Evolutionary conservation across 2,113 vertebrate species (phyloP).

Genomic region (Saccopteryx bilineata): DNA sequence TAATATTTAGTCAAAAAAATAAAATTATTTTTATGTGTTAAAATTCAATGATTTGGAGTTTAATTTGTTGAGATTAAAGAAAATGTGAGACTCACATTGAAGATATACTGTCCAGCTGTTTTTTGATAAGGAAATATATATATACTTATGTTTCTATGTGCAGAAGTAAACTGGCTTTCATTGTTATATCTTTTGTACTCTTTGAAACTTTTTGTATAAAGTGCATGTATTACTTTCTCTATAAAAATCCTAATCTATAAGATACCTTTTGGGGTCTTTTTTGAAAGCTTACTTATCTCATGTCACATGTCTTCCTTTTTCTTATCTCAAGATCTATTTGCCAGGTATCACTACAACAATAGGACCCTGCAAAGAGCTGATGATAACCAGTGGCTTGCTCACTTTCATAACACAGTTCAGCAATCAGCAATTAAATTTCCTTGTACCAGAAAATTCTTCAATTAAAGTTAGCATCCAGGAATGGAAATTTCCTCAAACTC

Average conservation of each 20-base stretch:
- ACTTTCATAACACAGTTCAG: constrained; percentile 72
- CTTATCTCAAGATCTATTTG: constrained; percentile 73
- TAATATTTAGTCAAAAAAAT: constrained; percentile 44
- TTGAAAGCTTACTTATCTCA: constrained; percentile 48
- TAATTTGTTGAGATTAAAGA: constrained; percentile 10
- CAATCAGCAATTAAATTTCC: constrained; percentile 76
- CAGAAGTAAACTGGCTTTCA: constrained; percentile 5
- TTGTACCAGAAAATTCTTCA: constrained; percentile 53
- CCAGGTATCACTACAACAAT: constrained; percentile 61
- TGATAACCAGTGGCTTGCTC: constrained; percentile 60
- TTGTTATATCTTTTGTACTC: constrained; percentile 27
- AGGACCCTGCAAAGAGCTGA: constrained; percentile 41
- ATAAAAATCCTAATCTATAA: constrained; percentile 68
- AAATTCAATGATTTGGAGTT: constrained; percentile 21
- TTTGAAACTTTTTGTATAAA: constrained; percentile 46
- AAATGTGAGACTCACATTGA: neutral
- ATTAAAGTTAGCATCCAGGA: constrained; percentile 43
- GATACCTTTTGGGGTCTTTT: constrained; percentile 15
- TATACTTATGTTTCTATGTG: neutral
- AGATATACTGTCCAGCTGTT: neutral
- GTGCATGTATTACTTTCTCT: constrained; percentile 66
- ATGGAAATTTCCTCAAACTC: neutral
- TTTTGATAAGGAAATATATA: neutral
- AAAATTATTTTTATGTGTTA: neutral
- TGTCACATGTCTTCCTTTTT: constrained; percentile 71